These are phyloP conservation scores for Cavia aperea DNA, from an alignment of 2,113 vertebrate species.

Conservation along the genomic window DNA sequence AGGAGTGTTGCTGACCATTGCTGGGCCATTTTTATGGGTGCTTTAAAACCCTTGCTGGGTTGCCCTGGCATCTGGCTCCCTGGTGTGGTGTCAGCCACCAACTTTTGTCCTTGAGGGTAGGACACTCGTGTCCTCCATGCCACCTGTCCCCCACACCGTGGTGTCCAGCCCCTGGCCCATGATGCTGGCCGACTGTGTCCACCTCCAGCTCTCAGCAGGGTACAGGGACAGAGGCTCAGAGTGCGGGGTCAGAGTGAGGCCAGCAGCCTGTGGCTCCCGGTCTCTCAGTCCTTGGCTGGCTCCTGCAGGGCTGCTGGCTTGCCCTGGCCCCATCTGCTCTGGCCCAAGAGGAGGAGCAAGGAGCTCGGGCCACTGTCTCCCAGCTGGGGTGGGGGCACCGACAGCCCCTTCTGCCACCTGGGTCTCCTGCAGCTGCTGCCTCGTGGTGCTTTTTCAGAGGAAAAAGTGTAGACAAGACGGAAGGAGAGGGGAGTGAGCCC, in stretches of 20 bases:
- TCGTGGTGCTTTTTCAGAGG: too few species aligned
- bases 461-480: neutral
- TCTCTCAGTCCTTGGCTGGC: rapidly evolving
- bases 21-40: neutral
- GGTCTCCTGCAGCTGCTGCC: neutral
- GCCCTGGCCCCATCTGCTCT: too few species aligned
- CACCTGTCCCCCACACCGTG: too few species aligned
- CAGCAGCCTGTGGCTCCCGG: rapidly evolving
- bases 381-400: rapidly evolving
- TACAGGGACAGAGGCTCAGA: rapidly evolving
- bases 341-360: too few species aligned
- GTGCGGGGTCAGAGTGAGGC: rapidly evolving
- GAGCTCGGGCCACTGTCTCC: rapidly evolving
- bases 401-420: rapidly evolving
- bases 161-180: too few species aligned
- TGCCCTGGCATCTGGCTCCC: rapidly evolving
- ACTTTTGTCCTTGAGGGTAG: neutral
- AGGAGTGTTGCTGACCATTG: neutral
- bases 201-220: rapidly evolving
- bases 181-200: neutral
- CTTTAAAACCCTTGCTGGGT: too few species aligned
- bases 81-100: rapidly evolving
- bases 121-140: neutral
- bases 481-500: neutral
- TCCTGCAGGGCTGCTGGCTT: neutral